Conservation (phyloP, 2,797 vertebrate species). For the Argya squamiceps region DNA sequence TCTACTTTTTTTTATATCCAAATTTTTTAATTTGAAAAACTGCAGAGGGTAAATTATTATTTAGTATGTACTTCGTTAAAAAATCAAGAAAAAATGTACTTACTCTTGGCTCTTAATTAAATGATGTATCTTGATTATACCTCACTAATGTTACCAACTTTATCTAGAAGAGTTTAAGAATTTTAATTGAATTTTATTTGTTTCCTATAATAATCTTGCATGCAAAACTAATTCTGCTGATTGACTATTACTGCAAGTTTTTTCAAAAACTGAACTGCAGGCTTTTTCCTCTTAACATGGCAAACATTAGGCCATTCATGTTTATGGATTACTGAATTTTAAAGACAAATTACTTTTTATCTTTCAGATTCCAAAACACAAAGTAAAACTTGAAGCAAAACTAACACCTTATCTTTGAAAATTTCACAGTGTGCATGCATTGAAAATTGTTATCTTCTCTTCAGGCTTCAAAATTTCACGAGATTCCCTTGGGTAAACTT, state of each 20-base stretch:
- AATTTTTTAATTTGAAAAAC: neutral
- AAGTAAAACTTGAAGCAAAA: neutral
- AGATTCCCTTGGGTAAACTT: neutral
- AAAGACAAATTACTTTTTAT: neutral
- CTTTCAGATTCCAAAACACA: neutral
- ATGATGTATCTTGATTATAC: neutral
- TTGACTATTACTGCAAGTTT: neutral
- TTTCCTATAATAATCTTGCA: neutral
- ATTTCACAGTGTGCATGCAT: neutral
- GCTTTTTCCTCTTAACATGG: neutral
- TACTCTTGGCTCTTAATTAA: neutral
- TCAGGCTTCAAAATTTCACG: neutral
- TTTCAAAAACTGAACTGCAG: neutral
- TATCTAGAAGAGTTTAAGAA: neutral
- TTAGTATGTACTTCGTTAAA: neutral
- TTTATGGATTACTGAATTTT: neutral
- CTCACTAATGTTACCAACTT: neutral
- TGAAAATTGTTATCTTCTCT: neutral
- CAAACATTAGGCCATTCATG: neutral
- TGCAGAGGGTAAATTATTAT: neutral
- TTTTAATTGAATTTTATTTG: slow-evolving; percentile 23
- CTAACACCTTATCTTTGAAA: neutral
- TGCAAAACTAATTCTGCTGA: slow-evolving; percentile 22
- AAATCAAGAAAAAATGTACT: neutral
- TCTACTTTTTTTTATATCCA: neutral